Conservation (phyloP, 2,888 invertebrate species). For the Smittia sp. region DNA sequence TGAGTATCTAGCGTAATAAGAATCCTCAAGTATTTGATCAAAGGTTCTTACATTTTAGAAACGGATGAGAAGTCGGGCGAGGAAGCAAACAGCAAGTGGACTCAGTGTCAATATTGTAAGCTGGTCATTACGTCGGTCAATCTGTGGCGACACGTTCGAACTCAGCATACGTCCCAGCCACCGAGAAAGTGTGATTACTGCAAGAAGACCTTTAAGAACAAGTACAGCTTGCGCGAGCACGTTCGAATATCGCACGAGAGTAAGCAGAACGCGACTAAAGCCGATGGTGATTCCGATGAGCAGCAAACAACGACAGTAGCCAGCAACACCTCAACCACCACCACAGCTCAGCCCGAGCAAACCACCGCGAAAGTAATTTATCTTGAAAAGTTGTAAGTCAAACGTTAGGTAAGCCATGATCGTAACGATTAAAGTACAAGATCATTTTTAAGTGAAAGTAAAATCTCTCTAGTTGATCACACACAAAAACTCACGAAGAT, state of each 20-base stretch:
- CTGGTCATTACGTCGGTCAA: constrained; percentile 55
- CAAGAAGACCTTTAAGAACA: constrained; percentile 55
- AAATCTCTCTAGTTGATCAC: background rate
- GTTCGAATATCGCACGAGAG: constrained; percentile 54
- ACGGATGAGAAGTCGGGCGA: constrained; percentile 27
- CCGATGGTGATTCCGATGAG: constrained; percentile 20
- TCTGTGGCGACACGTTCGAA: constrained; percentile 56
- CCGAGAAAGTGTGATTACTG: constrained; percentile 54
- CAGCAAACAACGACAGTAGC: background rate
- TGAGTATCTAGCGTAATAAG: background rate
- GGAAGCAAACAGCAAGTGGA: constrained; percentile 53
- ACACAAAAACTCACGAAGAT: background rate
- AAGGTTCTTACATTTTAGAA: constrained; percentile 36
- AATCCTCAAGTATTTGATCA: constrained; percentile 1
- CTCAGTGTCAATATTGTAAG: constrained; percentile 56
- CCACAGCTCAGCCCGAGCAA: background rate
- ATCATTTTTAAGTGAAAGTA: background rate
- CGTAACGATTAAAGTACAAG: constrained; percentile 10
- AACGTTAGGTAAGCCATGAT: background rate
- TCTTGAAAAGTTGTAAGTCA: constrained; percentile 29
- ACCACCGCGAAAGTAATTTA: constrained; percentile 23
- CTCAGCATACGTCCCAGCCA: constrained; percentile 54
- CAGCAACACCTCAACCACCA: background rate
- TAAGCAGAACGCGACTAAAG: constrained; percentile 45
- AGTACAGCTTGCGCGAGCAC: constrained; percentile 54